Evolutionary conservation across 1,140 invertebrate genomes (phyloP), one percentile per base, ranked within the genome.

Genomic region (Diploscapter pachys): DNA sequence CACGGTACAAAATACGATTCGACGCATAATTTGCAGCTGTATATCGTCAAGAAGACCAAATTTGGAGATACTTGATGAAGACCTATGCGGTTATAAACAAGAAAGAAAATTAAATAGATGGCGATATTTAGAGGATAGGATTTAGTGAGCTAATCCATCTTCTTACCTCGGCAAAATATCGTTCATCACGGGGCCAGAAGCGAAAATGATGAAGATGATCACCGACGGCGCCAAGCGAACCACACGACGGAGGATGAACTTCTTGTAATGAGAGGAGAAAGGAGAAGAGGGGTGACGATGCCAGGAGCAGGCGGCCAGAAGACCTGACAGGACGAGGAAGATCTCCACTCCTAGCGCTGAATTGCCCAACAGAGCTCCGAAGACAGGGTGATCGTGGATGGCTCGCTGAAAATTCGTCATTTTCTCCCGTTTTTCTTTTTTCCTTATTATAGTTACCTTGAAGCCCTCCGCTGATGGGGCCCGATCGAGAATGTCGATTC

Each of bases 281-380:
- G 71, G 51, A 49, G 66, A 56, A 13, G 53, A 49, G 50, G 72
- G 63, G 9, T 72, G 65, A 13, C 81, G 74, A 53, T 70, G 73
- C 82, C 82, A 83, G 5, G 78, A 76, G 31, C 82, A 72, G 52
- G 80, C 82, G 52, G 83, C 82, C 49, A 83, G 64, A 4, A 83
- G 65, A 4, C 82, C 82, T 52, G 81, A 83, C 8, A 85, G 75
- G 8, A 84, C 80, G 8, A 84, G 74, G 74, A 84, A 84, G 57
- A 84, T 81, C 65, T 84, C 83, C 8, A 84, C 83, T 3, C 83
- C 83, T 3, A 84, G 71, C 2, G 84, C 83, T 4, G 82, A 84
- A 64, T 84, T 84, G 4, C 83, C 83, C 52, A 84, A 75, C 3
- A 85, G 62, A 5, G 83, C 78, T n/a, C 83, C 83, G 63, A 84